A percentile compares a stretch with the other conserved stretches of the same genome.
phyloP scores from a whole-genome alignment of 2,888 invertebrate species.

The Pterostichus niger region DNA sequence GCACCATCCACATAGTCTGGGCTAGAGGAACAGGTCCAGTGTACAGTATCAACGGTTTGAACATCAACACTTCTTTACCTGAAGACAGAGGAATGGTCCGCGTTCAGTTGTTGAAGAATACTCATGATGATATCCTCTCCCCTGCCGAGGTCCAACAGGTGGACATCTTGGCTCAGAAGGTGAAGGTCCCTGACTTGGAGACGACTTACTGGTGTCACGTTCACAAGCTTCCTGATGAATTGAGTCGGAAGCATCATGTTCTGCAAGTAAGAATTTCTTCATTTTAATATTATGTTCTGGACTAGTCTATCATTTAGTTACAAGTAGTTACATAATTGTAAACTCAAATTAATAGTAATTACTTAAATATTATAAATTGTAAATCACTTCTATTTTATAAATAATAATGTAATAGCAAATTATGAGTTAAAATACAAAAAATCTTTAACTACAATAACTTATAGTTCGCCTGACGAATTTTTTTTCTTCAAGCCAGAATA shows the following conservation, averaged over 20 bases:
- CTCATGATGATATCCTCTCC: conserved; percentile 75
- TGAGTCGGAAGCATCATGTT: conserved; percentile 88
- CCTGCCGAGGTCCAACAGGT: conserved; percentile 80
- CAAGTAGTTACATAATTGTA: no score
- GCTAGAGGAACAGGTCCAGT: conserved; percentile 88
- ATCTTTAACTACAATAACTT: no score
- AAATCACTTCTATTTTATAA: no score
- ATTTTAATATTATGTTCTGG: no score
- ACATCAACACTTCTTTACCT: conserved; percentile 79
- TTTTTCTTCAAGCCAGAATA: no score
- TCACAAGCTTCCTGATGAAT: conserved; percentile 85
- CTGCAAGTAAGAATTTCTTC: conserved; percentile 80
- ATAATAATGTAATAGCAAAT: no score
- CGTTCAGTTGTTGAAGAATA: conserved; percentile 84
- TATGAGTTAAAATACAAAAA: no score
- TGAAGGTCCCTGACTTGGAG: conserved; percentile 89
- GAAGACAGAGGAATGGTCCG: conserved; percentile 87
- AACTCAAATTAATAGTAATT: no score
- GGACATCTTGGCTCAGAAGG: conserved; percentile 82
- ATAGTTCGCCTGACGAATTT: no score
- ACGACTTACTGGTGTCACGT: conserved; percentile 99
- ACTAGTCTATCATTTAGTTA: no score
- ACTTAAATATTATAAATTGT: no score
- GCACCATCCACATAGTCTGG: conserved; percentile 94
- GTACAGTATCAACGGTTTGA: conserved; percentile 83